Conservation (phyloP, 2,888 invertebrate species). For the Brachypalpus laphriformis region DNA sequence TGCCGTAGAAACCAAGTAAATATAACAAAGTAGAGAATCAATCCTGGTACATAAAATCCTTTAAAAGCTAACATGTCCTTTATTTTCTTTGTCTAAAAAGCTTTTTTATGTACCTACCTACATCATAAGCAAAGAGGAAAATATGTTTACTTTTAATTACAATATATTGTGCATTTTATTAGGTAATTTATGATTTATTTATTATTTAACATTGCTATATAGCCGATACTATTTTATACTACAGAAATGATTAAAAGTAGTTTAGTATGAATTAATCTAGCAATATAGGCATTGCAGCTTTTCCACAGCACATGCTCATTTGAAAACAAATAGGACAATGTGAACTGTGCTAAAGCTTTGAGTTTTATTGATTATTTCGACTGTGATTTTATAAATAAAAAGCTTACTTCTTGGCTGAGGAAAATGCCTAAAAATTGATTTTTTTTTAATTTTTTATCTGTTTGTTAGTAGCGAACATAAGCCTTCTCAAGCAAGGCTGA, state of each 20-base stretch:
- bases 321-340: not conserved
- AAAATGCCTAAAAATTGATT: not conserved
- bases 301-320: slow-evolving; percentile 34
- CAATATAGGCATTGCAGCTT: not conserved
- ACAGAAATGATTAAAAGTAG: no score
- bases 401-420: not conserved
- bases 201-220: not conserved
- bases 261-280: not conserved
- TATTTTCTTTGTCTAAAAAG: slow-evolving; percentile 27
- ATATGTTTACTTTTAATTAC: not conserved
- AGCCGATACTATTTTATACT: not conserved
- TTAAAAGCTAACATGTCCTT: slow-evolving; percentile 34
- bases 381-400: not conserved
- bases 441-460: not conserved
- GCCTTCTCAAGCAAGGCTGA: no score
- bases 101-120: not conserved
- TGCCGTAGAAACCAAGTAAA: slow-evolving; percentile 42
- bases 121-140: not conserved
- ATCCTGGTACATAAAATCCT: slow-evolving; percentile 27
- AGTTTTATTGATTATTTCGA: slow-evolving; percentile 20
- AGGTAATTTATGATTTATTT: not conserved
- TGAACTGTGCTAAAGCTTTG: slow-evolving; percentile 13
- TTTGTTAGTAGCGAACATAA: not conserved
- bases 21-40: slow-evolving; percentile 18
- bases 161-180: not conserved